phyloP scores from a whole-genome alignment of 2,888 invertebrate species.

The Dasysyrphus tricinctus region DNA sequence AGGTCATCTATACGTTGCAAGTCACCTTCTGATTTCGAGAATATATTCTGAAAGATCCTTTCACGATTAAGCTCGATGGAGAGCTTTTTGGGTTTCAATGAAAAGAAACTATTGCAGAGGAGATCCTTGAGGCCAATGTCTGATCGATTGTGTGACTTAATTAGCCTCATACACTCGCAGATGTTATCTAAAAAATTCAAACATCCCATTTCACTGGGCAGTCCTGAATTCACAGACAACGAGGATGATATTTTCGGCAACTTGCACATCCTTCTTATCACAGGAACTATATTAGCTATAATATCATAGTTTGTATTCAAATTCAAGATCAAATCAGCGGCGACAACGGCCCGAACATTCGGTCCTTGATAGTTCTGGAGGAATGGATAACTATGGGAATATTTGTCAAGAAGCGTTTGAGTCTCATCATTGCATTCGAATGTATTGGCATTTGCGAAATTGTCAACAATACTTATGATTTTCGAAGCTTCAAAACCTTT shows the following conservation, averaged over 20 bases:
- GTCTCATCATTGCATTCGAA: constrained; percentile 78
- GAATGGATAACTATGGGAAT: constrained; percentile 79
- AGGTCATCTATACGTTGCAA: constrained; percentile 79
- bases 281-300: constrained; percentile 80
- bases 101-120: constrained; percentile 78
- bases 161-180: constrained; percentile 80
- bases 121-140: constrained; percentile 78
- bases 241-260: constrained; percentile 59
- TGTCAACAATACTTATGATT: constrained; percentile 86
- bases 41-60: constrained; percentile 78
- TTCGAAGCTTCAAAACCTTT: constrained; percentile 86
- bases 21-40: constrained; percentile 77
- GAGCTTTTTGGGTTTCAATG: constrained; percentile 78
- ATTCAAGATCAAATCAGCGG: constrained; percentile 81
- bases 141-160: constrained; percentile 72
- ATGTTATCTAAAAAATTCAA: constrained; percentile 79
- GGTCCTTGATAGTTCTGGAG: constrained; percentile 80
- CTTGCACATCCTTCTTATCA: constrained; percentile 80
- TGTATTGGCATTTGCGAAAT: constrained; percentile 84
- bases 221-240: constrained; percentile 64
- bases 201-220: constrained; percentile 80
- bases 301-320: constrained; percentile 81
- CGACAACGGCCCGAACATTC: constrained; percentile 79
- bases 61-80: constrained; percentile 79
- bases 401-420: constrained; percentile 79